phyloP scores from a whole-genome alignment of 1,140 invertebrate species.

The Zeugodacus cucurbitae region DNA sequence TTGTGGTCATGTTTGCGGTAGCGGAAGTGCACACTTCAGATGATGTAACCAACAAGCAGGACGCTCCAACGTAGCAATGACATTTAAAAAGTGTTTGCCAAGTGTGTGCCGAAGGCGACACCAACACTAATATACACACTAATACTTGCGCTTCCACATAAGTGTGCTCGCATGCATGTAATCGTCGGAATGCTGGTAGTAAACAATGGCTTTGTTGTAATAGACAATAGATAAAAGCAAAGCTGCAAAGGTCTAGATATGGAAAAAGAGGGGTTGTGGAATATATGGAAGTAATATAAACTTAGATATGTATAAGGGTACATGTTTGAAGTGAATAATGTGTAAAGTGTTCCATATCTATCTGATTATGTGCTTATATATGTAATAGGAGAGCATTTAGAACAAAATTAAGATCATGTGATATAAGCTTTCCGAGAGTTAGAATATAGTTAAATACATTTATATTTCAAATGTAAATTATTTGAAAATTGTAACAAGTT shows the following conservation, averaged over 20 bases:
- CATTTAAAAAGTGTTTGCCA: background rate
- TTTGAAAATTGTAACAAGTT: too few species aligned
- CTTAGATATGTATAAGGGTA: too few species aligned
- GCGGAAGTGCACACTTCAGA: conserved; percentile 1
- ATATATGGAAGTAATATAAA: too few species aligned
- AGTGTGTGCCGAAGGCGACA: background rate
- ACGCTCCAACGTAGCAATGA: background rate
- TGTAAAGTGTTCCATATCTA: too few species aligned
- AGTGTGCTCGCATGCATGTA: background rate
- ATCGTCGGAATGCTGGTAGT: background rate
- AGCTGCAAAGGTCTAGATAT: background rate
- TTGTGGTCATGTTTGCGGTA: background rate
- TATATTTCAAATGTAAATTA: too few species aligned
- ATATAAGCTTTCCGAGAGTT: too few species aligned
- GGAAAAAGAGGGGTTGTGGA: too few species aligned
- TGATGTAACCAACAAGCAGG: background rate
- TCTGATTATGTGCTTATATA: too few species aligned
- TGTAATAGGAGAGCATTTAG: too few species aligned
- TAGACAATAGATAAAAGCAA: background rate
- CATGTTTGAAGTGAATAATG: too few species aligned
- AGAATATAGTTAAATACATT: too few species aligned
- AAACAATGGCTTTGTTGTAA: background rate
- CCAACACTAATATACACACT: background rate
- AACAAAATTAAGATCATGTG: too few species aligned
- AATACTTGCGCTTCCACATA: background rate